Evolutionary conservation across 2,797 vertebrate species (phyloP), one percentile per base, ranked within the genome.

Genomic region (Cryptoblepharus egeriae): DNA sequence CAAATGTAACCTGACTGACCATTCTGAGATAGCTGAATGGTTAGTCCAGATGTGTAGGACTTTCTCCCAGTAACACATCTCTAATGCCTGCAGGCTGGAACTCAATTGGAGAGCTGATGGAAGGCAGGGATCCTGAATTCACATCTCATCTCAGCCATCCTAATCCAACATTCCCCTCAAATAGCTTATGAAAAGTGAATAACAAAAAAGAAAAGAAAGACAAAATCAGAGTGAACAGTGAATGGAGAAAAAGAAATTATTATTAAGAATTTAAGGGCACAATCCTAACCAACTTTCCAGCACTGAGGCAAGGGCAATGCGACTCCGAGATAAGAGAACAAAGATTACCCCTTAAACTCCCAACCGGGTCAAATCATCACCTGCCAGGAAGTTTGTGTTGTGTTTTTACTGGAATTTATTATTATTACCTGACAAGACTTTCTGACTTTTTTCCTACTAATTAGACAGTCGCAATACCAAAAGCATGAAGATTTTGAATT

Each of bases 1-100:
- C 77, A 55, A 81, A 80, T 82, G 30, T 81, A 61, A 73, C 49
- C 72, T 75, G 64, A 69, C 30, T 75, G 22, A 58, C 1, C 75
- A 2, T 12, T 84, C 49, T 32, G 2, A 61, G n/a, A 77, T 28
- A 77, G 1, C 1, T 68, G 32, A 26, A 35, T 35, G 42, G 73
- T 64, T 12, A 84, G 7, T 8, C 35, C 58, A 84, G 69, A 86
- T 8, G 11, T 49, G 18, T 10, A 1, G 35, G 32, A 26, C 28
- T 42, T 42, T 6, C 26, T 58, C 65, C 15, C 10, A 37, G 9
- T 37, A 63, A 22, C 28, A 11, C 45, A 52, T 18, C 5, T 30
- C 15, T 30, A 2, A 52, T 10, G 49, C n/a, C 65, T 72, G 45
- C 9, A 52, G 45, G 26, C 68, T 12, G 18, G 28, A 6, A 32